Conservation (phyloP, 2,113 vertebrate species). For the Salvelinus fontinalis region DNA sequence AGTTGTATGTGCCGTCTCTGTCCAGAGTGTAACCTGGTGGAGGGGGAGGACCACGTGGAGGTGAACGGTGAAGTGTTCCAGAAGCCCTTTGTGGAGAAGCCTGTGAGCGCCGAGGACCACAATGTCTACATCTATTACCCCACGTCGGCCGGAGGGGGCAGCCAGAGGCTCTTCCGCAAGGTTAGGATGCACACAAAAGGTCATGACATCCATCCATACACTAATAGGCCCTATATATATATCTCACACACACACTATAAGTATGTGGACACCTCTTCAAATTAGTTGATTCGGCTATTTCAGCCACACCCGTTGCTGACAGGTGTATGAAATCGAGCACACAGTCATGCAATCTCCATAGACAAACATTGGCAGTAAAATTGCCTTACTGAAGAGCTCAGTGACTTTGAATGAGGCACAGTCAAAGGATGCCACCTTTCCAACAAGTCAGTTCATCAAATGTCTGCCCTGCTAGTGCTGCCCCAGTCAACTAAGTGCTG, state of each 20-base stretch:
- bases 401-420: too few relatives aligned
- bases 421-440: too few relatives aligned
- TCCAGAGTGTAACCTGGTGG: conserved; percentile 86
- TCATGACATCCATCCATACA: not conserved
- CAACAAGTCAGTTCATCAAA: too few relatives aligned
- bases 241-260: not conserved
- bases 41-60: conserved; percentile 91
- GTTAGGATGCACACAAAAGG: conserved; percentile 46
- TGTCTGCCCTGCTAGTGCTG: too few relatives aligned
- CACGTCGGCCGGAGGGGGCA: conserved; percentile 88
- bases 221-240: not conserved
- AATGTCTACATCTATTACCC: conserved; percentile 94
- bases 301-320: too few relatives aligned
- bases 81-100: conserved; percentile 91
- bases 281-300: too few relatives aligned
- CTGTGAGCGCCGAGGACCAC: conserved; percentile 90
- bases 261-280: too few relatives aligned
- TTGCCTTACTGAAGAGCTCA: too few relatives aligned
- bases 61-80: conserved; percentile 90
- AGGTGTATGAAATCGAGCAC: too few relatives aligned
- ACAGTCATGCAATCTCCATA: too few relatives aligned
- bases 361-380: too few relatives aligned
- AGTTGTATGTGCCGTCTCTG: not conserved
- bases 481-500: too few relatives aligned
- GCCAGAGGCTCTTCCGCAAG: conserved; percentile 89